Evolutionary conservation across 2,113 vertebrate genomes (phyloP).

Genomic region (Agelaius tricolor): DNA sequence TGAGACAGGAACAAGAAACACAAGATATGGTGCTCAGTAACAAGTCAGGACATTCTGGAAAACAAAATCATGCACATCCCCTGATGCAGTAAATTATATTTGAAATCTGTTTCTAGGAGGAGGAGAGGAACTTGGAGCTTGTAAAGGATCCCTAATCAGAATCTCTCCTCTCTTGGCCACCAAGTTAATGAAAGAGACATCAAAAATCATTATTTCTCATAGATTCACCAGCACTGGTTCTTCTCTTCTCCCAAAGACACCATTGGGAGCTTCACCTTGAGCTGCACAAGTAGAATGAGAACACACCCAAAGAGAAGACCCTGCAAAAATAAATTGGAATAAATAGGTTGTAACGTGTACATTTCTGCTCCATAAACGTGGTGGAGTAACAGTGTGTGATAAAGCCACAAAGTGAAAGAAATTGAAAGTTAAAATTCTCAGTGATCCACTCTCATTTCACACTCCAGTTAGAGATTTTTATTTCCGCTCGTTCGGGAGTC

Average conservation of each 20-base stretch:
- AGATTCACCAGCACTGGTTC: neutral
- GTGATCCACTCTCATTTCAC: neutral
- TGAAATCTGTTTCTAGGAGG: neutral
- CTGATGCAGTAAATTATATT: neutral
- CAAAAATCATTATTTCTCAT: neutral
- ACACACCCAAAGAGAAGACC: neutral
- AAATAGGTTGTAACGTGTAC: neutral
- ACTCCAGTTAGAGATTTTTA: neutral
- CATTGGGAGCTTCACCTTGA: neutral
- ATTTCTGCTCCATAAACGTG: neutral
- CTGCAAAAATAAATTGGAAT: neutral
- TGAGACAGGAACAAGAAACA: neutral
- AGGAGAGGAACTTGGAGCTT: neutral
- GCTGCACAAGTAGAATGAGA: neutral
- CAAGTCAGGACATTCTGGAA: neutral
- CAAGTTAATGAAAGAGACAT: neutral
- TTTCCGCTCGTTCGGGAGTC: neutral
- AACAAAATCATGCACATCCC: neutral
- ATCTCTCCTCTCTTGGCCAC: neutral
- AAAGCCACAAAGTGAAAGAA: constrained; percentile 14
- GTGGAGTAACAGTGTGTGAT: neutral
- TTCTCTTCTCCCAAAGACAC: neutral
- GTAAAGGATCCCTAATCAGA: neutral
- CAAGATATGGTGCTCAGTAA: neutral
- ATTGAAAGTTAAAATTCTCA: constrained; percentile 19